Conservation (phyloP, 1,140 invertebrate genomes). For the Neoseiulus cucumeris region DNA sequence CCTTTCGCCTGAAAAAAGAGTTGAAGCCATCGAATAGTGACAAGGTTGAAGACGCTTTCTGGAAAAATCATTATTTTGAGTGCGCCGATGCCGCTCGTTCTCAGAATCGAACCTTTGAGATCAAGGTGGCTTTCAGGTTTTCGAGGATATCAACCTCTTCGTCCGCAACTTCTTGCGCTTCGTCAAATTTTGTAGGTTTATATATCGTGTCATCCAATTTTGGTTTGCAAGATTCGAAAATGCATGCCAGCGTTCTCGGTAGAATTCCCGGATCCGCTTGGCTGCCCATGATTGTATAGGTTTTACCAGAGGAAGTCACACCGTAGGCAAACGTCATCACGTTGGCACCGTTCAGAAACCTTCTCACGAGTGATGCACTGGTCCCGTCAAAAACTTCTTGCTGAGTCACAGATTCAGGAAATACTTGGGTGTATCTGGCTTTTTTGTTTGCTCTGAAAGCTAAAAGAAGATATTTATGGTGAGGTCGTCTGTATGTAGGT, state of each 20-base stretch:
- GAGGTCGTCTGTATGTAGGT: too few species aligned
- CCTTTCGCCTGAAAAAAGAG: background rate
- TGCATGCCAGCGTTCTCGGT: background rate
- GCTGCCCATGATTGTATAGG: conserved; percentile 23
- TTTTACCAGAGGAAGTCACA: conserved; percentile 31
- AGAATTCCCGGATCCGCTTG: background rate
- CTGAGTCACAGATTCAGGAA: background rate
- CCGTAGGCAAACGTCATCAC: conserved; percentile 23
- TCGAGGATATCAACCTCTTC: background rate
- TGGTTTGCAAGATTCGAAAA: background rate
- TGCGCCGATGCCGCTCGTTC: too few species aligned
- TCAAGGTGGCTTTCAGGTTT: background rate
- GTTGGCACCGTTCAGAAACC: background rate
- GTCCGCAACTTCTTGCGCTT: background rate
- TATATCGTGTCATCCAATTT: background rate
- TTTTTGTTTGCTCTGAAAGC: background rate
- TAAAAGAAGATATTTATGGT: background rate
- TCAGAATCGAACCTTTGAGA: background rate
- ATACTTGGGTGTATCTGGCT: background rate
- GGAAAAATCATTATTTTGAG: too few species aligned
- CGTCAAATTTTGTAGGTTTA: background rate
- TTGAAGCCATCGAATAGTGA: too few species aligned
- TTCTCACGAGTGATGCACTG: background rate
- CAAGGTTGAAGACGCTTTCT: too few species aligned
- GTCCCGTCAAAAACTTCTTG: background rate